These are phyloP conservation scores for Arctia plantaginis DNA, from an alignment of 2,888 invertebrate species.

Conservation along the genomic window DNA sequence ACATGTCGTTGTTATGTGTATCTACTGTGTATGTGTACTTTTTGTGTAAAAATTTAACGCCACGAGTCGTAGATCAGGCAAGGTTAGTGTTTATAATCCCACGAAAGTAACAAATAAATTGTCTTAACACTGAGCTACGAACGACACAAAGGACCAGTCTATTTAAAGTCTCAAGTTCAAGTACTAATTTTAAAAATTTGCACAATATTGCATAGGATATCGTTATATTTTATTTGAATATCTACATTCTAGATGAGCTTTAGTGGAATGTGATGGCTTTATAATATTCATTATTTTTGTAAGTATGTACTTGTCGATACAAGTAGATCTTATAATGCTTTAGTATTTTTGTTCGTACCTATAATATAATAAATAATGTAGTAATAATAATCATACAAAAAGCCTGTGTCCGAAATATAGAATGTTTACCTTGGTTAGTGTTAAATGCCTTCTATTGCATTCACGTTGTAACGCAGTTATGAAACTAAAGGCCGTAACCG, in stretches of 20 bases:
- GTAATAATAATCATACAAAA: too few species aligned
- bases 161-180: not conserved
- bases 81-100: not conserved
- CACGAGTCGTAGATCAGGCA: not conserved
- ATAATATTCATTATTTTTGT: not conserved
- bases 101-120: not conserved
- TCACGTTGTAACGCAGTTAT: constrained; percentile 74
- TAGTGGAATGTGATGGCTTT: not conserved
- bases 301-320: too few species aligned
- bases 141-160: not conserved
- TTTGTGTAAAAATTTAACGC: too few species aligned
- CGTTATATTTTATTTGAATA: not conserved
- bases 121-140: not conserved
- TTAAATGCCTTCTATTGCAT: constrained; percentile 76
- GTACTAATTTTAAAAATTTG: not conserved
- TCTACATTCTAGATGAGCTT: not conserved
- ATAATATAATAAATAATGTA: too few species aligned
- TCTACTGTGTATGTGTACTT: too few species aligned
- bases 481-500: constrained; percentile 78
- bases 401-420: too few species aligned
- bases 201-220: too few species aligned
- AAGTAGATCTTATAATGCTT: not conserved
- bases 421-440: constrained; percentile 74
- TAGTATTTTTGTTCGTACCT: not conserved
- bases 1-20: too few species aligned